Percentiles rank a stretch among this genome's conserved stretches.
Evolutionary conservation across 1,140 invertebrate species (phyloP).

Genomic region (Meloidogyne hapla): DNA sequence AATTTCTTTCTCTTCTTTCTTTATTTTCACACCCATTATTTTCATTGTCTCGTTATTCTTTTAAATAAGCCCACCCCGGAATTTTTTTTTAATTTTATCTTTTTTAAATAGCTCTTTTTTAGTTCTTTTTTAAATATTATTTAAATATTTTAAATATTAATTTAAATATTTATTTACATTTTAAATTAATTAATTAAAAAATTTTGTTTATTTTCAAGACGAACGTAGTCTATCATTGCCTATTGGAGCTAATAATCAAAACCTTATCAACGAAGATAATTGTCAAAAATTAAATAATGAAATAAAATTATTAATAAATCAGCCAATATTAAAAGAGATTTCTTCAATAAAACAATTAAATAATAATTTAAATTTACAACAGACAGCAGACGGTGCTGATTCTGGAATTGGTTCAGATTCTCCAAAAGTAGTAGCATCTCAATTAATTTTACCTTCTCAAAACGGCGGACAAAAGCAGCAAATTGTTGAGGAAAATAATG

Average conservation of each 20-base stretch:
- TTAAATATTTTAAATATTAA: too few relatives aligned
- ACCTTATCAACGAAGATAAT: not conserved
- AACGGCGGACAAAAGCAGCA: not conserved
- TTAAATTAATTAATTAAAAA: not conserved
- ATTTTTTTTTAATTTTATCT: not conserved
- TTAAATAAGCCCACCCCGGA: conserved; percentile 9
- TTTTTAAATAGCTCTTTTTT: too few relatives aligned
- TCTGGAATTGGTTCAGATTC: conserved; percentile 57
- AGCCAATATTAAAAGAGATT: not conserved
- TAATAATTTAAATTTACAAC: not conserved
- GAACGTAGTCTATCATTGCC: conserved; percentile 45
- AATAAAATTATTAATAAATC: conserved; percentile 1
- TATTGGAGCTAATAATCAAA: not conserved
- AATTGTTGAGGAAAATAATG: not conserved
- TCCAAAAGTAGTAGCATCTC: conserved; percentile 31
- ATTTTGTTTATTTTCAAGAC: conserved; percentile 36
- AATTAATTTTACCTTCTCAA: not conserved
- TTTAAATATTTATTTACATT: too few relatives aligned
- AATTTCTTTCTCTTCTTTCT: not conserved
- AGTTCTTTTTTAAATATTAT: too few relatives aligned
- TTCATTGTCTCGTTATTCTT: conserved; percentile 9
- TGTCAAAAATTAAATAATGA: not conserved
- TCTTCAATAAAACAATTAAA: not conserved
- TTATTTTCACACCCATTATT: conserved; percentile 13
- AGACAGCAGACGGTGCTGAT: conserved; percentile 48